Percentiles rank a stretch among this genome's conserved stretches.
Evolutionary conservation across 2,888 invertebrate species (phyloP).

Genomic region (Melipona beecheii): DNA sequence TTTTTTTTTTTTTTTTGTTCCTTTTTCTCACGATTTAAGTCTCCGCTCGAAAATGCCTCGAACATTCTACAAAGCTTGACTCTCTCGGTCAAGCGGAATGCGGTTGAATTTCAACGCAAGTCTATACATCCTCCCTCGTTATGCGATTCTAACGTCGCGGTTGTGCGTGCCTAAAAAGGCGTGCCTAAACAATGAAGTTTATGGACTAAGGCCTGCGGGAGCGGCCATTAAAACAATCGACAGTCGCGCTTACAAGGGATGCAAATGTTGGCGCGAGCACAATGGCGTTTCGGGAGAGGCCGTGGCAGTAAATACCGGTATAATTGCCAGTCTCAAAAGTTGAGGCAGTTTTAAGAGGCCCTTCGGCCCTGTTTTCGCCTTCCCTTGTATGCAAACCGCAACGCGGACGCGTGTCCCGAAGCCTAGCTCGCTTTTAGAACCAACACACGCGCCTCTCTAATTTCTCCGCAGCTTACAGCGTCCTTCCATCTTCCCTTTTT

Average conservation of each 20-base stretch:
- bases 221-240: constrained; percentile 82
- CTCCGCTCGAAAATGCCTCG: too few relatives aligned
- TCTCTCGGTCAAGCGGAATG: constrained; percentile 2
- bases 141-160: constrained; percentile 49
- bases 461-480: background rate
- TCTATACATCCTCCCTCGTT: constrained; percentile 58
- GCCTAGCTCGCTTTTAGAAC: constrained; percentile 20
- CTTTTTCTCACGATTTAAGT: too few relatives aligned
- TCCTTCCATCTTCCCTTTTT: background rate
- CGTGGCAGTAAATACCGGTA: constrained; percentile 82
- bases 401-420: constrained; percentile 26
- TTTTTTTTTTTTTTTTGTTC: too few relatives aligned
- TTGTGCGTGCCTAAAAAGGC: constrained; percentile 74
- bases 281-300: constrained; percentile 78
- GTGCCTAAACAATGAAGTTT: constrained; percentile 83
- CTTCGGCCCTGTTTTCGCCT: constrained; percentile 53
- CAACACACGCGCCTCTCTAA: constrained; percentile 9
- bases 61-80: background rate
- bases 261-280: constrained; percentile 80
- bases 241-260: constrained; percentile 75
- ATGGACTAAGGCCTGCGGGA: constrained; percentile 76
- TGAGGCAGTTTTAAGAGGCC: constrained; percentile 67
- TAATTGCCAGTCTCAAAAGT: constrained; percentile 80
- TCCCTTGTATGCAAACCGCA: constrained; percentile 52
- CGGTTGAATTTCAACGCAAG: background rate